phyloP scores from a whole-genome alignment of 2,113 vertebrate genomes.

The Boleophthalmus pectinirostris region DNA sequence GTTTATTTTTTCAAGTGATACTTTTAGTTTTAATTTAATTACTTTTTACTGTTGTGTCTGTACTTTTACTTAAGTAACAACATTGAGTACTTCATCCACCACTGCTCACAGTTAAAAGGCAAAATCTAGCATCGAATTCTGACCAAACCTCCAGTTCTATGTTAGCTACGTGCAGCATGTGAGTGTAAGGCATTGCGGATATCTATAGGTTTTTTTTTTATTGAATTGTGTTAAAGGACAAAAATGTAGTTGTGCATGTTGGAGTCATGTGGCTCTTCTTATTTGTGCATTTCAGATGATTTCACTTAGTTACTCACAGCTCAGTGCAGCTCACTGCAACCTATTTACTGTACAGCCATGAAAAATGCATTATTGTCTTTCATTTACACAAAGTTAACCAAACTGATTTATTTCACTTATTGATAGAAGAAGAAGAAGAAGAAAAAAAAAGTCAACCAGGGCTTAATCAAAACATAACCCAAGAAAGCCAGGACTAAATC shows the following conservation, averaged over 20 bases:
- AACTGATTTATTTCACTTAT: neutral
- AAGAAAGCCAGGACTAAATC: neutral
- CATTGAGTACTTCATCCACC: too few relatives aligned
- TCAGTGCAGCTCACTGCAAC: slow-evolving; percentile 44
- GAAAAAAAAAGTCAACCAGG: neutral
- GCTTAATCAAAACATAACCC: neutral
- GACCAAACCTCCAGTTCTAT: neutral
- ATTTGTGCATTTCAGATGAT: slow-evolving; percentile 39
- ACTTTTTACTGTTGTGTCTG: too few relatives aligned
- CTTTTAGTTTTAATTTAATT: too few relatives aligned
- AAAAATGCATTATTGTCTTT: neutral
- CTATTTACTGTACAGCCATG: slow-evolving; percentile 33
- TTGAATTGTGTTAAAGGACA: slow-evolving; percentile 22
- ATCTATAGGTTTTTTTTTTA: neutral
- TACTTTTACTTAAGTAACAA: too few relatives aligned
- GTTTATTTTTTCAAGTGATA: too few relatives aligned
- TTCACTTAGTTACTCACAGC: slow-evolving; percentile 58
- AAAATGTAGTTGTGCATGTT: slow-evolving; percentile 22
- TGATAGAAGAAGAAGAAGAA: too few relatives aligned
- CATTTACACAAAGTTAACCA: neutral
- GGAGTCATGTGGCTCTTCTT: slow-evolving; percentile 42
- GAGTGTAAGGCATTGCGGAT: too few relatives aligned
- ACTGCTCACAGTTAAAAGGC: slow-evolving; percentile 30
- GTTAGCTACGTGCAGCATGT: too few relatives aligned
- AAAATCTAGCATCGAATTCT: neutral